A percentile compares a stretch with the other conserved stretches of the same genome.
These are phyloP conservation scores for Marmota flaviventris DNA, from an alignment of 2,113 vertebrate species.

Conservation along the genomic window DNA sequence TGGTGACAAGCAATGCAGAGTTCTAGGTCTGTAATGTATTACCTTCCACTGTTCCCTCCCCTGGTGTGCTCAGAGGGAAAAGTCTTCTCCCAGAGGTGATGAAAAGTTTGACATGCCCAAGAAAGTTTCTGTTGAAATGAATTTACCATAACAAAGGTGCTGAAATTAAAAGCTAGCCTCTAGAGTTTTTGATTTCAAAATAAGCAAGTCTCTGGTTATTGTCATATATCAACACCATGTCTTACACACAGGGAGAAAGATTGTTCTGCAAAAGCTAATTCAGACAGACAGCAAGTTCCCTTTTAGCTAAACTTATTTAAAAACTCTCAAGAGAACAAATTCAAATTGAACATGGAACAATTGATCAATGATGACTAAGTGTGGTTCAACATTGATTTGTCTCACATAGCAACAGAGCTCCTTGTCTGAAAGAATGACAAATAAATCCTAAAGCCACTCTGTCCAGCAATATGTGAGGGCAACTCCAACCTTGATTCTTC, in stretches of 20 bases:
- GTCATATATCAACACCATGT: constrained; percentile 63
- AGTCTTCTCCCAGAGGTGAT: constrained; percentile 46
- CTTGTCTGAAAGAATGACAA: constrained; percentile 19
- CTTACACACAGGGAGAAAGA: constrained; percentile 19
- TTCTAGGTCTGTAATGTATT: not conserved
- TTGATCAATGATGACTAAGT: constrained; percentile 58
- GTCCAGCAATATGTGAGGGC: not conserved
- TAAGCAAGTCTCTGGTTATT: constrained; percentile 75
- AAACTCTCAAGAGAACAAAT: constrained; percentile 59
- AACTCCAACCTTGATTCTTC: not conserved
- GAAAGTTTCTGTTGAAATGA: constrained; percentile 70
- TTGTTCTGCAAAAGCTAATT: constrained; percentile 43
- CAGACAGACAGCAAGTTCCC: constrained; percentile 23
- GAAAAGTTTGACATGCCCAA: constrained; percentile 73
- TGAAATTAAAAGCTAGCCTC: constrained; percentile 68
- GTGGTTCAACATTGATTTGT: constrained; percentile 45
- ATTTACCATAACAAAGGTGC: constrained; percentile 65
- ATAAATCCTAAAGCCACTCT: not conserved
- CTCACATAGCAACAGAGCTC: not conserved
- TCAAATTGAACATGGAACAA: constrained; percentile 33
- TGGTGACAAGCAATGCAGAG: not conserved
- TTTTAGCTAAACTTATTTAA: constrained; percentile 67
- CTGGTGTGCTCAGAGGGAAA: not conserved
- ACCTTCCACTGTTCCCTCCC: rapidly evolving
- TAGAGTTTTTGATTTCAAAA: constrained; percentile 71